Evolutionary conservation across 2,797 vertebrate genomes (phyloP).

Genomic region (Microcaecilia unicolor): DNA sequence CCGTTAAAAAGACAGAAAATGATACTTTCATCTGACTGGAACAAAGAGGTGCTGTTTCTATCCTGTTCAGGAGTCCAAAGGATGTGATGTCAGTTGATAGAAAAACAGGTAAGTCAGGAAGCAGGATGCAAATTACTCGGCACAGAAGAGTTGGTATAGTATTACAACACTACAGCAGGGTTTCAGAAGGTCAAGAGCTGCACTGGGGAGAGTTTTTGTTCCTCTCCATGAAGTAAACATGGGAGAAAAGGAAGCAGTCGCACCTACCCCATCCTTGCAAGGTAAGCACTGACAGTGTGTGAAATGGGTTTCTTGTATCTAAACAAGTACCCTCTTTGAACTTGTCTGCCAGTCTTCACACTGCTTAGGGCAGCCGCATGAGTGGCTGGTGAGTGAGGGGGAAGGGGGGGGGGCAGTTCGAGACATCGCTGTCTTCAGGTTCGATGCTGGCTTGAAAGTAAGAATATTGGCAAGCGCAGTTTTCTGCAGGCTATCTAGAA

Average conservation of each 20-base stretch:
- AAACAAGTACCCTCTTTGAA: neutral
- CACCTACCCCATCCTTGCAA: slow-evolving; percentile 44
- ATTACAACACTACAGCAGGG: slow-evolving; percentile 40
- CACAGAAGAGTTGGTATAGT: slow-evolving; percentile 51
- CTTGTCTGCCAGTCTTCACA: too few relatives aligned
- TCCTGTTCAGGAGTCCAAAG: slow-evolving; percentile 53
- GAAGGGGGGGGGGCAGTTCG: neutral
- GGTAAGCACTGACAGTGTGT: slow-evolving; percentile 53
- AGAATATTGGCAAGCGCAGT: neutral
- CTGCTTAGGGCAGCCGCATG: too few relatives aligned
- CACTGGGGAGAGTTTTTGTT: slow-evolving; percentile 20
- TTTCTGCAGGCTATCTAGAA: too few relatives aligned
- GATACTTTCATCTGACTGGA: slow-evolving; percentile 17
- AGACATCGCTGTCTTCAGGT: neutral
- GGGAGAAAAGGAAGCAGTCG: slow-evolving; percentile 51
- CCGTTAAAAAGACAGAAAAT: too few relatives aligned
- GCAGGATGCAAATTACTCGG: slow-evolving; percentile 67
- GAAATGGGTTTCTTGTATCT: neutral
- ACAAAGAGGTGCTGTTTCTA: slow-evolving; percentile 49
- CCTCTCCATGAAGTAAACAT: slow-evolving; percentile 27
- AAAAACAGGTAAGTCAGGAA: slow-evolving; percentile 81
- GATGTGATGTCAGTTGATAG: slow-evolving; percentile 63
- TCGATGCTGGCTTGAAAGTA: neutral
- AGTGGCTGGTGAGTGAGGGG: neutral
- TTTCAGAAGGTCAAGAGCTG: slow-evolving; percentile 53